Evolutionary conservation across 2,888 invertebrate species (phyloP).

Genomic region (Parasteatoda lunata): DNA sequence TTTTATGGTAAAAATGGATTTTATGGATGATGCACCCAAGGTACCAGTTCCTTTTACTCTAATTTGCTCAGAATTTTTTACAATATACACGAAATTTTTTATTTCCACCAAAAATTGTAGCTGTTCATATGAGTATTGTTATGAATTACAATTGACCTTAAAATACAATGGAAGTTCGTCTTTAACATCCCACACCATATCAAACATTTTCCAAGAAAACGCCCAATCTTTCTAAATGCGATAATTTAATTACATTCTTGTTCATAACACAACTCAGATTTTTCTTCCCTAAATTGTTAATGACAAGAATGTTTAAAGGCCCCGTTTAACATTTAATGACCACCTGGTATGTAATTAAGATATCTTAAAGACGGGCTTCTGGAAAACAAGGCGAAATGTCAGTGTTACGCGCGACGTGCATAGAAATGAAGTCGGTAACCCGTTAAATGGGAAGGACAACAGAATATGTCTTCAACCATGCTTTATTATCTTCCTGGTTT

Average conservation of each 20-base stretch:
- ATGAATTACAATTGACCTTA: too few relatives aligned
- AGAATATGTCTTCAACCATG: neutral
- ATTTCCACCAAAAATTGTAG: too few relatives aligned
- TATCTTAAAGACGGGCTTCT: neutral
- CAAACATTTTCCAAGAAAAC: neutral
- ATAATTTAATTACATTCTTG: neutral
- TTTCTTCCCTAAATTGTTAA: neutral
- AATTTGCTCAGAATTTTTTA: too few relatives aligned
- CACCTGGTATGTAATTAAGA: constrained; percentile 3
- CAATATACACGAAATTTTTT: too few relatives aligned
- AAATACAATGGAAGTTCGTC: too few relatives aligned
- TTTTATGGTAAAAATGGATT: too few relatives aligned
- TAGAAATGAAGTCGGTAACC: neutral
- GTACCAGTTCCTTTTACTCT: too few relatives aligned
- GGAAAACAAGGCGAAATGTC: neutral
- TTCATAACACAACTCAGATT: neutral
- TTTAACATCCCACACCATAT: too few relatives aligned
- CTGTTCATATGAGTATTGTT: too few relatives aligned
- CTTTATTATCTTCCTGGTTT: neutral
- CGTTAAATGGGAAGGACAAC: neutral
- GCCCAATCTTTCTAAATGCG: neutral
- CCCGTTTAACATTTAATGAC: neutral
- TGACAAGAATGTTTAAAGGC: neutral
- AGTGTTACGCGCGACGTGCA: neutral
- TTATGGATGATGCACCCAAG: too few relatives aligned